Evolutionary conservation across 2,797 vertebrate genomes (phyloP).

Genomic region (Adelosebastes latens): DNA sequence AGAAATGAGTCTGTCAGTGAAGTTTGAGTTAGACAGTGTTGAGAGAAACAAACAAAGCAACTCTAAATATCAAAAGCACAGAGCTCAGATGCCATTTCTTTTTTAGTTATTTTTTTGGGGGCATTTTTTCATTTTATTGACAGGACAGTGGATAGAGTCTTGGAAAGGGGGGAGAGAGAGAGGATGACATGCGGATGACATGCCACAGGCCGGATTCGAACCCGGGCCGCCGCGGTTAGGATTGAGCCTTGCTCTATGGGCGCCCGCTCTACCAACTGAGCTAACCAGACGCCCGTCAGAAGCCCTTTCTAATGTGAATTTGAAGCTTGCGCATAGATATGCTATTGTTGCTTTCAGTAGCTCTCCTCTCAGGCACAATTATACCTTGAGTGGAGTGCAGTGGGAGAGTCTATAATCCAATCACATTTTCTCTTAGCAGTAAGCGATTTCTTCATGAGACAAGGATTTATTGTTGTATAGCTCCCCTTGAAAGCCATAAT

Average conservation of each 20-base stretch:
- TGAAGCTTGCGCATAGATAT: background rate
- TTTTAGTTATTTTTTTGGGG: too few relatives aligned
- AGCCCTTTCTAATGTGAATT: slow-evolving; percentile 3
- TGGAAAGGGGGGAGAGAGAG: too few relatives aligned
- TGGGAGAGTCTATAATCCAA: background rate
- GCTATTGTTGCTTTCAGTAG: background rate
- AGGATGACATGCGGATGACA: too few relatives aligned
- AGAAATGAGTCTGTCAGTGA: background rate
- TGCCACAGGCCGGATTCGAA: too few relatives aligned
- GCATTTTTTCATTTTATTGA: too few relatives aligned
- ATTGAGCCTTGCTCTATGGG: too few relatives aligned
- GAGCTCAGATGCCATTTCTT: background rate
- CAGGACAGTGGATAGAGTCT: too few relatives aligned
- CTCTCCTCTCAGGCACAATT: background rate
- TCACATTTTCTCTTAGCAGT: background rate
- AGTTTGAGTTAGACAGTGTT: background rate
- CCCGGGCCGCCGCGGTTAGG: too few relatives aligned
- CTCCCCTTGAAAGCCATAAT: background rate
- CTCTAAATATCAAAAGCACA: background rate
- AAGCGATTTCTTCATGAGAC: background rate
- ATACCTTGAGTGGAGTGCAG: background rate
- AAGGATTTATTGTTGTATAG: background rate
- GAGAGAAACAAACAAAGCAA: background rate
- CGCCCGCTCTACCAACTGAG: too few relatives aligned
- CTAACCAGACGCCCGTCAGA: too few relatives aligned